A percentile compares a stretch with the other conserved stretches of the same genome.
These are phyloP conservation scores for Pristionchus arcanus DNA, from an alignment of 2,888 invertebrate genomes.

Conservation along the genomic window DNA sequence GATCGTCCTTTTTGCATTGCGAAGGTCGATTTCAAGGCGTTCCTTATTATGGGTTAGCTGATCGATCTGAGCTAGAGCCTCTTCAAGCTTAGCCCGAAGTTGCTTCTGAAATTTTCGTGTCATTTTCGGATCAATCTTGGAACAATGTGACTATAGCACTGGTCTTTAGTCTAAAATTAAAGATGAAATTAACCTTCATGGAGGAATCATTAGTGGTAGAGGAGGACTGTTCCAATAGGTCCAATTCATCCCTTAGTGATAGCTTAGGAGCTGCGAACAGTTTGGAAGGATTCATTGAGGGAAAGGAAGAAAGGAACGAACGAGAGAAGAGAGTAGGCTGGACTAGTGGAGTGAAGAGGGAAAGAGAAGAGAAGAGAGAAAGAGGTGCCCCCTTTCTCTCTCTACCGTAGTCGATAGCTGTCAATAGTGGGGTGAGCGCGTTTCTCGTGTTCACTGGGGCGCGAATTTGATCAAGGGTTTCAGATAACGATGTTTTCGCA, in stretches of 20 bases:
- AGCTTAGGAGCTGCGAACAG: neutral
- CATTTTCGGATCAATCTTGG: neutral
- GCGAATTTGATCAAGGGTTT: neutral
- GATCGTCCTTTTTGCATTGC: neutral
- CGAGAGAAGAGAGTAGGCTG: conserved; percentile 24
- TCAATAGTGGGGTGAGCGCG: conserved; percentile 4
- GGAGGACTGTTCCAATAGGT: neutral
- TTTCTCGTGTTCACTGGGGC: neutral
- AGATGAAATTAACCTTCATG: neutral
- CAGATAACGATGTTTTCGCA: neutral
- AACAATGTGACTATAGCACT: neutral
- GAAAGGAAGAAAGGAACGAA: neutral
- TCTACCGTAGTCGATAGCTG: conserved; percentile 46
- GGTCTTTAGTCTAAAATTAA: neutral
- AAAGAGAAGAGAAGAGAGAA: conserved; percentile 28
- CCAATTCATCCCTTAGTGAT: neutral
- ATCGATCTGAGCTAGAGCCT: neutral
- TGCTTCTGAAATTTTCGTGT: neutral
- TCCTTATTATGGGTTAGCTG: neutral
- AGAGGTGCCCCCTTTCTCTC: neutral
- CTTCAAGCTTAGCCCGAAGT: neutral
- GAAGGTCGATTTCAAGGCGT: neutral
- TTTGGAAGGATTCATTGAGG: neutral
- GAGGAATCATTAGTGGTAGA: neutral
- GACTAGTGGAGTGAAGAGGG: conserved; percentile 28